Conservation (phyloP, 2,797 vertebrate genomes). For the Macroramphosus scolopax region DNA sequence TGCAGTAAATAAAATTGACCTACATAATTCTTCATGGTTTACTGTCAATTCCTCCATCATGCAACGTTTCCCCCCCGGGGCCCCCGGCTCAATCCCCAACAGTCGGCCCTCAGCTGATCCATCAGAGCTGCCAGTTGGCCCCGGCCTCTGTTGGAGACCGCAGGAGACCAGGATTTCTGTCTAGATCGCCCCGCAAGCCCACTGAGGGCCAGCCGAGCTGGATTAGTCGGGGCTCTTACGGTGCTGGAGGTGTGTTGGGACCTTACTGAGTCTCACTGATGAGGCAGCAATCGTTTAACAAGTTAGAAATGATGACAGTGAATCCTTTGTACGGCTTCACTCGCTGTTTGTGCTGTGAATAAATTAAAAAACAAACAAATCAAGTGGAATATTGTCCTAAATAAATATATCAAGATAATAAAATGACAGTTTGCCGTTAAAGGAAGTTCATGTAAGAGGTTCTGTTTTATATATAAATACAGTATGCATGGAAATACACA, state of each 20-base stretch:
- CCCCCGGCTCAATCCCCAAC: constrained; percentile 36
- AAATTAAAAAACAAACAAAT: not conserved
- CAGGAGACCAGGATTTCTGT: constrained; percentile 65
- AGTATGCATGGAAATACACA: too few relatives aligned
- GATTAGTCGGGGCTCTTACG: constrained; percentile 73
- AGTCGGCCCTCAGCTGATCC: constrained; percentile 53
- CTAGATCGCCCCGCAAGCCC: constrained; percentile 74
- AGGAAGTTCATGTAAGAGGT: too few relatives aligned
- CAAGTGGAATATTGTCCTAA: not conserved
- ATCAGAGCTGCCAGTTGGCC: constrained; percentile 52
- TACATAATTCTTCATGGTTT: constrained; percentile 7
- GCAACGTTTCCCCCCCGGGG: constrained; percentile 33
- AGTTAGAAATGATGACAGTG: constrained; percentile 10
- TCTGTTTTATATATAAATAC: too few relatives aligned
- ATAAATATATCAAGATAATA: too few relatives aligned
- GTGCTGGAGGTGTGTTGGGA: constrained; percentile 59
- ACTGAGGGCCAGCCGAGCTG: constrained; percentile 57
- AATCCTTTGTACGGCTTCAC: too few relatives aligned
- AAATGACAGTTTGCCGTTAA: too few relatives aligned
- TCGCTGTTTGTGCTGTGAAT: not conserved
- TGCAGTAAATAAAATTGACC: not conserved
- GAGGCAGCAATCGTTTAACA: constrained; percentile 12
- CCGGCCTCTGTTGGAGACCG: constrained; percentile 52
- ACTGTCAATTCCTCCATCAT: constrained; percentile 12
- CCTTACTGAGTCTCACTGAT: constrained; percentile 33